These are phyloP conservation scores for Melanerpes formicivorus DNA, from an alignment of 2,113 vertebrate genomes.

Conservation along the genomic window DNA sequence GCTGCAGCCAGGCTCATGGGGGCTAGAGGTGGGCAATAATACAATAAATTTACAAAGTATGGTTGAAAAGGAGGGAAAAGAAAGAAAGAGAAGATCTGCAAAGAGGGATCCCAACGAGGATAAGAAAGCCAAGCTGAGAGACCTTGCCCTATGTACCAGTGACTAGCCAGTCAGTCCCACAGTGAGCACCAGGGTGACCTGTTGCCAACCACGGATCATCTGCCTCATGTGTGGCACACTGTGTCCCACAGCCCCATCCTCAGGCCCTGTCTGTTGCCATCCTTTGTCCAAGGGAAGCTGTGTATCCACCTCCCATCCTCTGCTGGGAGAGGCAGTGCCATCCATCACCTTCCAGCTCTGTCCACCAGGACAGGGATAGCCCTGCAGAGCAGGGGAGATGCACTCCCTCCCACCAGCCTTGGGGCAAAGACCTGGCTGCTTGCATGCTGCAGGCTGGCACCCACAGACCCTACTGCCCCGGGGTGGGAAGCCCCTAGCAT, in stretches of 20 bases:
- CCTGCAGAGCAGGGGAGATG: not conserved
- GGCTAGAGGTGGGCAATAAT: not conserved
- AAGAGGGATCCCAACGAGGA: not conserved
- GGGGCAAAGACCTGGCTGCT: not conserved
- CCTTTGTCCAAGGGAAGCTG: not conserved
- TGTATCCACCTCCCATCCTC: not conserved
- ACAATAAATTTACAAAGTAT: not conserved
- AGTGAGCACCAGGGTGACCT: rapidly evolving
- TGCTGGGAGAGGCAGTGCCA: not conserved
- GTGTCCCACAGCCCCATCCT: not conserved
- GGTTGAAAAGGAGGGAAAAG: not conserved
- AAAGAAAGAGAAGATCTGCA: not conserved
- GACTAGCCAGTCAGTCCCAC: rapidly evolving
- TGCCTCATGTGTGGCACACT: rapidly evolving
- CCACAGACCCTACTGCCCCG: not conserved
- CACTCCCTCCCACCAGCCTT: rapidly evolving
- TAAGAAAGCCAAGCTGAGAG: not conserved
- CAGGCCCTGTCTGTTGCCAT: not conserved
- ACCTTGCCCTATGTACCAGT: rapidly evolving
- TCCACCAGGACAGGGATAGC: not conserved
- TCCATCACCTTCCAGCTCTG: not conserved
- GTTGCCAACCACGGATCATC: not conserved
- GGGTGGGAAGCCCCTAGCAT: not conserved
- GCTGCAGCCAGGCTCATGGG: rapidly evolving
- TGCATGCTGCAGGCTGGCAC: rapidly evolving